Base-by-base conservation (phyloP, 2,888 invertebrate genomes). In the Nipponacmea schrenckii region DNA sequence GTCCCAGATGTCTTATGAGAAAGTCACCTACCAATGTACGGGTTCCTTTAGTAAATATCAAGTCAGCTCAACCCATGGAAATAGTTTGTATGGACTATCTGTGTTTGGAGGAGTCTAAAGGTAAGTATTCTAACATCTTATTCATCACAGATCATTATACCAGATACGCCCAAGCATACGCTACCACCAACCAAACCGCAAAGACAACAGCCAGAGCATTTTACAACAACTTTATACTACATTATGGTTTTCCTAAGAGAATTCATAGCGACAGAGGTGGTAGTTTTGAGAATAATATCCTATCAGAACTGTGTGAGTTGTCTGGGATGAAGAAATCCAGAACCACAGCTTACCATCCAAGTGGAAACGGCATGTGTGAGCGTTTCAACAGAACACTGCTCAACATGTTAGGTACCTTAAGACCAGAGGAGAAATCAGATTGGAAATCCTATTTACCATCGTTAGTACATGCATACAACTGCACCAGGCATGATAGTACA, bases 321-420 rank as follows among this genome's bases (percentile, higher is more conserved):
- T 48, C 50, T 10, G 73, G 73, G 0, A 74, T 74, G 39, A 50
- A 67, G n/a, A 77, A 76, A 64, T 68, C 67, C 0, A 62, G 72
- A 14, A 76, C 78, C 1, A 71, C 74, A 56, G 68, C 71, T 24
- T 77, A 76, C 44, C 78, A 78, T 70, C n/a, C n/a, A n/a, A n/a
- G n/a, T n/a, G n/a, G n/a, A n/a, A n/a, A n/a, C n/a, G n/a, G n/a
- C n/a, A n/a, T 66, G 27, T 64, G 70, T 45, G 74, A 78, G 50
- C 48, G 74, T 26, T 76, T 68, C 46, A 74, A 78, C 64, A 44
- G 73, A 8, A 76, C 69, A 8, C 62, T 76, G 7, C n/a, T 69
- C n/a, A 64, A 65, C 45, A 74, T 76, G 71, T 64, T 74, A 8
- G 71, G 68, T 1, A 77, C 74, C 10, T 63, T 76, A 3, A 62